Percentiles rank a stretch among this genome's conserved stretches.
Conservation (phyloP, 2,888 invertebrate genomes). For the Ypsolopha scabrella region DNA sequence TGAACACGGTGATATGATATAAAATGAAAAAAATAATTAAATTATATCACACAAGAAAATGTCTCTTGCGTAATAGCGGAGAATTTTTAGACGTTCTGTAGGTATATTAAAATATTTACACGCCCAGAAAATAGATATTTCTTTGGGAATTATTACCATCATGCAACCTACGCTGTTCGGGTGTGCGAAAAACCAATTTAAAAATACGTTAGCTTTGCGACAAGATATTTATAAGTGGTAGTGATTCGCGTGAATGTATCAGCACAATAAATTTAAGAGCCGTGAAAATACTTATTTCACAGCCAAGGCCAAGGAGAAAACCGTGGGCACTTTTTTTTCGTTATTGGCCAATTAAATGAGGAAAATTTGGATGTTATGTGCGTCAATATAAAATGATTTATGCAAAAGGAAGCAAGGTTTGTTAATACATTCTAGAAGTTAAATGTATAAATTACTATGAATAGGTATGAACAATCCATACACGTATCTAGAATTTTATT, state of each 20-base stretch:
- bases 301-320: slow-evolving; percentile 7
- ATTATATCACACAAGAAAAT: background rate
- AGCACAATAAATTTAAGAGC: slow-evolving; percentile 5
- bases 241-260: slow-evolving; percentile 4
- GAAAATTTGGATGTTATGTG: too few species aligned
- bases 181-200: slow-evolving; percentile 1
- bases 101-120: slow-evolving; percentile 34
- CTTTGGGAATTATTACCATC: slow-evolving; percentile 6
- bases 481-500: too few species aligned
- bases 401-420: too few species aligned
- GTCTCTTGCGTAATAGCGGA: slow-evolving; percentile 31
- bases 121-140: slow-evolving; percentile 17
- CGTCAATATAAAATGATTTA: too few species aligned
- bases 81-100: slow-evolving; percentile 23
- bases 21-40: background rate
- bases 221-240: slow-evolving; percentile 6
- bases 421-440: too few species aligned
- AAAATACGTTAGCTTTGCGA: slow-evolving; percentile 6
- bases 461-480: too few species aligned
- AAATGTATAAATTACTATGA: too few species aligned
- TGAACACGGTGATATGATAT: too few species aligned
- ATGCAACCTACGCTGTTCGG: slow-evolving; percentile 4
- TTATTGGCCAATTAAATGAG: too few species aligned
- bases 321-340: background rate
- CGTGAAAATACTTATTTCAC: slow-evolving; percentile 6